Evolutionary conservation across 2,113 vertebrate species (phyloP), one percentile per base, ranked within the genome.

Genomic region (Dicrurus megarhynchus): DNA sequence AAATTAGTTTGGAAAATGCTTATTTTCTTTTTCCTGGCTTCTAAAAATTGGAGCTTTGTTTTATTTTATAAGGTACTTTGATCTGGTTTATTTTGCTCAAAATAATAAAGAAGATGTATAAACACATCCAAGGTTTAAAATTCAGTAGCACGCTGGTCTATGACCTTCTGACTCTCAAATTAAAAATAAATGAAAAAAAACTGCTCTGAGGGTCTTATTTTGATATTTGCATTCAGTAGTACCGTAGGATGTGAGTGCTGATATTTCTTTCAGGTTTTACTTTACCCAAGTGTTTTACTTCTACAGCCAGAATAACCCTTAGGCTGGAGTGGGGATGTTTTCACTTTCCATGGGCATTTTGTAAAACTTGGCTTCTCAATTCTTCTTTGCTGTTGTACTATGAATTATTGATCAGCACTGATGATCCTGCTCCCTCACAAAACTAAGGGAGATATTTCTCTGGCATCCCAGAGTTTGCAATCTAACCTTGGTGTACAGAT

Each of bases 1-100:
- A 78, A 93, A 89, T 96, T 92, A 96, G 83, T 73, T 73, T 84
- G 76, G 49, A 65, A 96, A 95, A 86, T 23, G 42, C 71, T 92
- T 87, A 5, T 90, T 96, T 93, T 91, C 67, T 60, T 96, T 96
- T 92, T 61, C 19, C 16, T 52, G 81, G 64, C 30, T 37, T 91
- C 95, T 95, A 82, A 95, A 96, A 91, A 74, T 16, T 17, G 23
- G 61, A 82, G 61, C 41, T 76, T 91, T 87, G 55, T 85, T 89
- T 91, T 76, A 74, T 95, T 56, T 85, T 70, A 13, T 56, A 80
- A 83, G 30, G 16, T 57, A 9, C 60, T 85, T 94, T 65, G 37
- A 61, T 93, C 41, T 18, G 18, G 13, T 87, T 87, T 89, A 24
- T 77, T 93, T 92, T 3, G 1, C 49, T 91, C 16, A 75, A 88